Evolutionary conservation across 2,113 vertebrate genomes (phyloP).

Genomic region (Cromileptes altivelis): DNA sequence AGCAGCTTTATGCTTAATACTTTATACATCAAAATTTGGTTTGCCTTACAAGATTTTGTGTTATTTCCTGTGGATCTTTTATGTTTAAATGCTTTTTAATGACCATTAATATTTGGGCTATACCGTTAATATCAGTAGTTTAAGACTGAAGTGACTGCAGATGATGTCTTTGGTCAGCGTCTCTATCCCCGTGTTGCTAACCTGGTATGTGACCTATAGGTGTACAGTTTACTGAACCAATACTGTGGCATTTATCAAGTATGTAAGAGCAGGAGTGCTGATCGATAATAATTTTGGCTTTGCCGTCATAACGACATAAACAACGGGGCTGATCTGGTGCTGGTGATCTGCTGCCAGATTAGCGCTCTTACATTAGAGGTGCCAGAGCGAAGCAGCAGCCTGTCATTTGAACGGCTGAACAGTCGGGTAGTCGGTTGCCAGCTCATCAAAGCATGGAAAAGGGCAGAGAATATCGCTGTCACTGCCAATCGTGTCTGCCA

Average conservation of each 20-base stretch:
- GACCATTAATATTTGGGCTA: neutral
- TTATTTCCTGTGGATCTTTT: neutral
- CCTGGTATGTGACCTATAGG: conserved; percentile 22
- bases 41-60: neutral
- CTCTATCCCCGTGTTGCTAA: conserved; percentile 25
- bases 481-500: conserved; percentile 62
- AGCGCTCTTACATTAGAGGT: conserved; percentile 21
- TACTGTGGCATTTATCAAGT: conserved; percentile 41
- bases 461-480: conserved; percentile 53
- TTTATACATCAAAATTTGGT: neutral
- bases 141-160: neutral
- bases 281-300: conserved; percentile 60
- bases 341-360: conserved; percentile 24
- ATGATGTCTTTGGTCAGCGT: neutral
- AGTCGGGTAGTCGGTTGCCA: conserved; percentile 51
- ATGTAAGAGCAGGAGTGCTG: conserved; percentile 10
- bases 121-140: neutral
- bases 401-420: conserved; percentile 56
- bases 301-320: conserved; percentile 30
- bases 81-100: neutral
- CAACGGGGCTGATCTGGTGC: neutral
- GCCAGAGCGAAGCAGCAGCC: conserved; percentile 42
- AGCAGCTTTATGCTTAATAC: neutral
- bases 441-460: conserved; percentile 69
- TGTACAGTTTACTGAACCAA: conserved; percentile 41